Evolutionary conservation across 2,797 vertebrate genomes (phyloP).

Genomic region (Acanthurus tractus): DNA sequence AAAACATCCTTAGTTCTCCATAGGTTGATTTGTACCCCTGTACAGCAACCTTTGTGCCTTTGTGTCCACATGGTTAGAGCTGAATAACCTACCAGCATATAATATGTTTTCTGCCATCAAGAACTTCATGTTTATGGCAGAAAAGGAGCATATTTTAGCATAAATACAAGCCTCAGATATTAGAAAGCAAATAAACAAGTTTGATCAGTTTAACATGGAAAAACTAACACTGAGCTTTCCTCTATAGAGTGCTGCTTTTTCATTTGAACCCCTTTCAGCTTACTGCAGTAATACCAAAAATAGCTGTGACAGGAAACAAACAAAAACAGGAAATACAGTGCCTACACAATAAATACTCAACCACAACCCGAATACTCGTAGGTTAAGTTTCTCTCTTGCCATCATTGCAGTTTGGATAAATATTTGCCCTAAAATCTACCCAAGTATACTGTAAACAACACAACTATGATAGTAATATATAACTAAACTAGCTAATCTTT

Average conservation of each 20-base stretch:
- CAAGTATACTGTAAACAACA: neutral
- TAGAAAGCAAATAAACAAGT: neutral
- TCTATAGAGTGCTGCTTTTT: neutral
- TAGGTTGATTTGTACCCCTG: neutral
- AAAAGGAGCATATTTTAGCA: neutral
- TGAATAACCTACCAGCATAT: neutral
- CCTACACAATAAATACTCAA: no score
- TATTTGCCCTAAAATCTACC: neutral
- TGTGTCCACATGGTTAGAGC: neutral
- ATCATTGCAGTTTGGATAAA: neutral
- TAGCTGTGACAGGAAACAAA: neutral
- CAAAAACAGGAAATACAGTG: no score
- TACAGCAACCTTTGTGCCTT: neutral
- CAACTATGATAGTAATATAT: neutral
- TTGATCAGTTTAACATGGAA: neutral
- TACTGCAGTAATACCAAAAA: neutral
- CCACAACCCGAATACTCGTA: neutral
- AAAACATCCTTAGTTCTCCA: neutral
- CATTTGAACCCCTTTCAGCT: neutral
- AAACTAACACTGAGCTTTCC: neutral
- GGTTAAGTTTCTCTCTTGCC: neutral
- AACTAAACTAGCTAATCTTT: neutral
- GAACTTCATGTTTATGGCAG: neutral
- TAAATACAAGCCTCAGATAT: neutral
- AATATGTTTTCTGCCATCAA: neutral